Conservation (phyloP, 2,888 invertebrate genomes). For the Drosophila buzzatii region DNA sequence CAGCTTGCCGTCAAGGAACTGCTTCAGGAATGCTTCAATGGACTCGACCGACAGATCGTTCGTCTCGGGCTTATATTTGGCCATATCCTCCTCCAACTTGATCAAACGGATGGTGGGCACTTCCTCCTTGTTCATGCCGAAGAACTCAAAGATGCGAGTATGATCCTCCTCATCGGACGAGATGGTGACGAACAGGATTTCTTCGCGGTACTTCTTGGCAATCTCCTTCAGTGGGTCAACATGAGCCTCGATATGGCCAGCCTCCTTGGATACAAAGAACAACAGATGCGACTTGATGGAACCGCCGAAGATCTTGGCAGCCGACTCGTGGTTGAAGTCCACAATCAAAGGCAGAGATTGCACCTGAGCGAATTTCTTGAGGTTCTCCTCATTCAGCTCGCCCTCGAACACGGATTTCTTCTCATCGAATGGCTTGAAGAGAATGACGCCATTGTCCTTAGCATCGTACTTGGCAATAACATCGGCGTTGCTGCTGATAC, state of each 20-base stretch:
- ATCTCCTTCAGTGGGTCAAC: slow-evolving; percentile 92
- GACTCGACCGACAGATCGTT: slow-evolving; percentile 81
- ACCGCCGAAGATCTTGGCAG: slow-evolving; percentile 99
- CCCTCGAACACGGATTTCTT: slow-evolving; percentile 90
- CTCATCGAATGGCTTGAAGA: slow-evolving; percentile 98
- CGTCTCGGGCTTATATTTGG: slow-evolving; percentile 95
- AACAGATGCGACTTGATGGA: slow-evolving; percentile 98
- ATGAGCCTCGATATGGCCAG: slow-evolving; percentile 93
- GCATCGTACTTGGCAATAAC: slow-evolving; percentile 93
- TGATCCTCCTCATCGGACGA: slow-evolving; percentile 98
- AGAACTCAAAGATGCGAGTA: slow-evolving; percentile 99
- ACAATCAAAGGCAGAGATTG: slow-evolving; percentile 96
- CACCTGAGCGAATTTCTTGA: slow-evolving; percentile 93
- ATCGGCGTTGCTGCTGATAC: slow-evolving; percentile 91
- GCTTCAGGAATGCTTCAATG: slow-evolving; percentile 91
- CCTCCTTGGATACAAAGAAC: slow-evolving; percentile 96
- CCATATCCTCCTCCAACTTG: slow-evolving; percentile 98
- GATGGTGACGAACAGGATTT: slow-evolving; percentile 97
- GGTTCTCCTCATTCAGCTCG: slow-evolving; percentile 88
- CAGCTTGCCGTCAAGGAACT: slow-evolving; percentile 95
- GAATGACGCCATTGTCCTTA: slow-evolving; percentile 91
- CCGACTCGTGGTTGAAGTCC: slow-evolving; percentile 98
- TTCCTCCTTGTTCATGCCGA: slow-evolving; percentile 98
- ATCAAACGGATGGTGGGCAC: slow-evolving; percentile 96
- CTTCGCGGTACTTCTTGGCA: slow-evolving; percentile 95